Percentiles rank a stretch among this genome's conserved stretches.
Evolutionary conservation across 2,888 invertebrate species (phyloP).

Genomic region (Capitulum mitella): DNA sequence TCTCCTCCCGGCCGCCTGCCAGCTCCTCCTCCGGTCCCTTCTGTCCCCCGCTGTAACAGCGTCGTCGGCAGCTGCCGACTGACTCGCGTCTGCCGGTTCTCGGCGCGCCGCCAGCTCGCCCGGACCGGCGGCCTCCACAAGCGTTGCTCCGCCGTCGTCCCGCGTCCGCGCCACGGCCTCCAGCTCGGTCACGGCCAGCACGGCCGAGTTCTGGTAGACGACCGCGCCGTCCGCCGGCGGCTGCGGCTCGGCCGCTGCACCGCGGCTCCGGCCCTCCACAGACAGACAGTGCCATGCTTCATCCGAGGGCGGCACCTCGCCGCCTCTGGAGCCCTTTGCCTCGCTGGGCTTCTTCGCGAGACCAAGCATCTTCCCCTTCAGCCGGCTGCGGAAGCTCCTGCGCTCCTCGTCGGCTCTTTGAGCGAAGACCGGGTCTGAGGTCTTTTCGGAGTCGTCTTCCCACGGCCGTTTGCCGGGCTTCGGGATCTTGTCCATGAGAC

Average conservation of each 20-base stretch:
- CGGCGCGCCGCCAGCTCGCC: too few species aligned
- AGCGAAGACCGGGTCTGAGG: background rate
- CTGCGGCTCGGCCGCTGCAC: background rate
- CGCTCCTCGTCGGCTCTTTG: background rate
- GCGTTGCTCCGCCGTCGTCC: background rate
- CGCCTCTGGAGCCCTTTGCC: background rate
- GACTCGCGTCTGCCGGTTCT: too few species aligned
- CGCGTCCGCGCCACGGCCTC: background rate
- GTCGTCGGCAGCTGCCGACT: too few species aligned
- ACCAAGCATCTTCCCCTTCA: background rate
- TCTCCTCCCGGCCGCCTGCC: background rate
- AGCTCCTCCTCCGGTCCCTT: background rate
- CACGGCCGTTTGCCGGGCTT: background rate
- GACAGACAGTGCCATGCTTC: background rate
- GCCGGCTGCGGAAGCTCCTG: background rate
- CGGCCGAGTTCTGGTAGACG: background rate
- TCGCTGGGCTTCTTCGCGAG: background rate
- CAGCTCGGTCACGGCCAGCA: background rate
- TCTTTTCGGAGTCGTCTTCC: background rate
- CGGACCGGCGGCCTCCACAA: background rate
- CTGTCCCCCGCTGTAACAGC: too few species aligned
- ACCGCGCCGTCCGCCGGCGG: background rate
- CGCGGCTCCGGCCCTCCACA: background rate
- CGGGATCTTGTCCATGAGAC: background rate
- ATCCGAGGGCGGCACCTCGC: background rate